Evolutionary conservation across 2,113 vertebrate genomes (phyloP), one percentile per base, ranked within the genome.

Genomic region (Cololabis saira): DNA sequence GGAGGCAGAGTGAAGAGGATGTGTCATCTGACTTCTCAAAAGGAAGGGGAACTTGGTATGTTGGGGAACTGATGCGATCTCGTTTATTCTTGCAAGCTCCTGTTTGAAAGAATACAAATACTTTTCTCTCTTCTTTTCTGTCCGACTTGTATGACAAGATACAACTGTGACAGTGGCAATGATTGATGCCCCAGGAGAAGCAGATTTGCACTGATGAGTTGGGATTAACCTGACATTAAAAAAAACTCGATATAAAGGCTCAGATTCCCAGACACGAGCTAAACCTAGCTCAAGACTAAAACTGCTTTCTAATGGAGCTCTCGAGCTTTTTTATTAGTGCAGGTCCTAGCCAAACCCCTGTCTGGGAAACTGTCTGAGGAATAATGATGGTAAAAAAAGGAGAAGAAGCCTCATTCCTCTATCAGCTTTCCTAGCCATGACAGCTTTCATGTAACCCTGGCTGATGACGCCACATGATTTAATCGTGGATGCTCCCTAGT

Each of bases 1-100:
- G 61, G 22, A 74, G 40, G 41, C 45, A 52, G 19, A 62, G 24
- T 63, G 43, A 60, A 27, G 44, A 50, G 30, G 44, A 67, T 50
- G 67, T 55, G 40, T 42, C 64, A 67, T 18, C 19, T 14, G 19
- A 22, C 22, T 52, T 49, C 16, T 61, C 52, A n/a, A 65, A 71
- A 68, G 40, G 21, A 78, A 66, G 12, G 4, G 40, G 18, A 55
- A 43, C 43, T n/a, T n/a, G 14, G 55, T 47, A 16, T 73, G 47
- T 51, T 54, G 11, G 37, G 43, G 27, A 64, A 71, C 50, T 53
- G 19, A 58, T 56, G 14, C 19, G 12, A 49, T 42, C 27, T n/a
- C 2, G 43, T 47, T 27, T 27, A 27, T 27, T 27, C 24, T 3
- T 27, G 24, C 24, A 27, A 3, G 24, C 24, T 43, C 4, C n/a